phyloP scores from a whole-genome alignment of 2,797 vertebrate genomes.

The Botia kubotai region DNA sequence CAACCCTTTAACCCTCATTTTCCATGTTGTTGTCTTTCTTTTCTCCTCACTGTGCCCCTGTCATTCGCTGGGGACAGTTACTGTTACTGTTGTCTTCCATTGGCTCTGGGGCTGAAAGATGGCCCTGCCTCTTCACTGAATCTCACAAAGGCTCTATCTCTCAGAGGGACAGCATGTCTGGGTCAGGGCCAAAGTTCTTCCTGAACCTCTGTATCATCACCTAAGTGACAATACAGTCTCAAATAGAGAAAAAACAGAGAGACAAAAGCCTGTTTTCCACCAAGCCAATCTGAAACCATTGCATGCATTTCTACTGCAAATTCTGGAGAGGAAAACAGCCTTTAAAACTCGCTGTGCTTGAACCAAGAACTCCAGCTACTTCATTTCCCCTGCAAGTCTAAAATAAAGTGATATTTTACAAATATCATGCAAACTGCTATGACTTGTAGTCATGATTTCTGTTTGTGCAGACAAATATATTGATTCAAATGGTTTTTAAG shows the following conservation, averaged over 20 bases:
- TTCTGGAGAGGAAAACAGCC: background rate
- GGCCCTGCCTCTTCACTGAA: constrained; percentile 20
- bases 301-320: background rate
- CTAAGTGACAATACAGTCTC: constrained; percentile 70
- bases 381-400: background rate
- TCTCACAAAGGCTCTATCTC: constrained; percentile 57
- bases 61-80: constrained; percentile 4
- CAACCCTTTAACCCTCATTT: background rate
- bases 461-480: background rate
- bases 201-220: constrained; percentile 64
- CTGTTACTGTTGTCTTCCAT: constrained; percentile 34
- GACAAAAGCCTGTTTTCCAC: background rate
- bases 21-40: background rate
- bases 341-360: background rate
- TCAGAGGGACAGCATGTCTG: constrained; percentile 18
- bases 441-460: background rate
- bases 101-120: constrained; percentile 30
- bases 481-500: background rate
- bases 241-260: background rate
- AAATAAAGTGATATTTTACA: background rate
- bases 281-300: background rate
- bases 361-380: background rate
- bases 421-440: background rate
- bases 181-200: constrained; percentile 51
- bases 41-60: background rate